phyloP scores from a whole-genome alignment of 2,888 invertebrate species.

The Agapetus fuscipes region DNA sequence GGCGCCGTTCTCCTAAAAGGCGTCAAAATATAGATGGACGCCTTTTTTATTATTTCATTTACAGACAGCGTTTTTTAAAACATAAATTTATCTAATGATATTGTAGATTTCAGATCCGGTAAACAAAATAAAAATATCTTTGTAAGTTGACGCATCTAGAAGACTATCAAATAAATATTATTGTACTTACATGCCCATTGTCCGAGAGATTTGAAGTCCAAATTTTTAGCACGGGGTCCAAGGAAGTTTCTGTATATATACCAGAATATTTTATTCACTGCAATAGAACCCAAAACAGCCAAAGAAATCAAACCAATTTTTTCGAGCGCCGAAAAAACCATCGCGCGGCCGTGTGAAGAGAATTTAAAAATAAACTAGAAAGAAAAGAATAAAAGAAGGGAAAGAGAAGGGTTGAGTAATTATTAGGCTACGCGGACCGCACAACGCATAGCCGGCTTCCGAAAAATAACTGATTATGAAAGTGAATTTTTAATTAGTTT shows the following conservation, averaged over 20 bases:
- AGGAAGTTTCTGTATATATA: constrained; percentile 34
- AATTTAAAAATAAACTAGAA: not conserved
- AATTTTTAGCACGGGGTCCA: constrained; percentile 46
- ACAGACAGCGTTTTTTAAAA: too few relatives aligned
- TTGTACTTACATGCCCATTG: constrained; percentile 77
- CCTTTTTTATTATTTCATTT: too few relatives aligned
- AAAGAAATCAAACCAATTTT: constrained; percentile 39
- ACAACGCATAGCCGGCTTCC: too few relatives aligned
- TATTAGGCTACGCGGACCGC: too few relatives aligned
- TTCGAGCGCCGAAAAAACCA: constrained; percentile 31
- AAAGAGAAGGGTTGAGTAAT: not conserved
- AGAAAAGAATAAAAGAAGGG: constrained; percentile 1
- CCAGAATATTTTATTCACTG: constrained; percentile 12
- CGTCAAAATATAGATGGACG: too few relatives aligned
- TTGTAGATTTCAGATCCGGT: too few relatives aligned
- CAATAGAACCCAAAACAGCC: constrained; percentile 26
- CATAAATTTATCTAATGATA: too few relatives aligned
- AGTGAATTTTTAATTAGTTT: constrained; percentile 2
- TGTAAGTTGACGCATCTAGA: too few relatives aligned
- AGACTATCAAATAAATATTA: too few relatives aligned
- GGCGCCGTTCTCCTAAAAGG: too few relatives aligned
- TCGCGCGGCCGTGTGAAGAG: not conserved
- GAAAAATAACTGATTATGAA: not conserved
- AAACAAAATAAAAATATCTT: too few relatives aligned
- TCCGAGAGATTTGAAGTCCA: constrained; percentile 60